Evolutionary conservation across 1,140 invertebrate species (phyloP), one percentile per base, ranked within the genome.

Genomic region (Trichonephila clavata): DNA sequence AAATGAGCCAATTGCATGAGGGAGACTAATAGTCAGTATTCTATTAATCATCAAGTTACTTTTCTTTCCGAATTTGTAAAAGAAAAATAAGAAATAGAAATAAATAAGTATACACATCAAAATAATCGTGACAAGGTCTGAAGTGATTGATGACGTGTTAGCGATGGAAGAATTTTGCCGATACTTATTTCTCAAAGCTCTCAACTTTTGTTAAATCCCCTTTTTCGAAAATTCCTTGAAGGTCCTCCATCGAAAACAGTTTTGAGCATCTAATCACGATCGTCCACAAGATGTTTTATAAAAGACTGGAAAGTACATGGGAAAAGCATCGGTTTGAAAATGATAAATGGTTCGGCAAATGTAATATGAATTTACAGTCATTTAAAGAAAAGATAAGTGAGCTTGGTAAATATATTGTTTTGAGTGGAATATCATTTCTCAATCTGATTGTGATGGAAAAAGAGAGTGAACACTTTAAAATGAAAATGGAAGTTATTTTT

Each of bases 191-290:
- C 59, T 16, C 61, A 50, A 77, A 81, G 89, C 89, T 89, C 68
- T 89, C 71, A 89, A 89, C 65, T 90, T 90, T 90, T 90, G 87
- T 71, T 81, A 90, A 90, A 81, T 90, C 89, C 77, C 50, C 32
- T 77, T 89, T 87, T 57, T 39, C 27, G 60, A 90, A 89, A 90
- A 81, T 90, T 90, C 89, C 32, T 90, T 24, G 10, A 81, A 81
- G 32, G 77, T 80, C 50, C 32, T 59, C 39, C 59, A n/a, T 81
- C 39, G n/a, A 61, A 90, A 39, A 6, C 18, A 60, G n/a, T 90
- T 90, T 50, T 90, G 57, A 81, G 32, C 43, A 50, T 81, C 89
- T 71, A 90, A 90, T 90, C 89, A 90, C 89, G 68, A 68, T 81
- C 68, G 20, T n/a, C 60, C 14, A 50, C 50, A 21, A 14, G 86